Evolutionary conservation across 2,113 vertebrate species (phyloP), one percentile per base, ranked within the genome.

Genomic region (Nibea coibor): DNA sequence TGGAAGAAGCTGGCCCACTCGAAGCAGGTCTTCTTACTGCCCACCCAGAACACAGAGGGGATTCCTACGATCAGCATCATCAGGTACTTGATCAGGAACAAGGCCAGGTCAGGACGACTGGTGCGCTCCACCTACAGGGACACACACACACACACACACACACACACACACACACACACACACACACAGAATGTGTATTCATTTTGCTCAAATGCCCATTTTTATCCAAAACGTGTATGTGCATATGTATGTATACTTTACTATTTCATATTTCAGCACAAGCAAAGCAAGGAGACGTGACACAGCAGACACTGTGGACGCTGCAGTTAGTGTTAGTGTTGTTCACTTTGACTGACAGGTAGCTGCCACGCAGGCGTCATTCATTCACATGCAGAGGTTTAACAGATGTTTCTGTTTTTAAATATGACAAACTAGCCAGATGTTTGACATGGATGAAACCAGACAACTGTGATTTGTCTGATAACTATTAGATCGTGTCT

Each of bases 1-100:
- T 98, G 97, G 93, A 99, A 98, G 86, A 99, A 99, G 90, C 97
- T 95, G 84, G 97, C 97, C 98, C 98, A 99, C 92, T 99, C 98
- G 2, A 98, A 99, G 86, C 98, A 99, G 51, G 98, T 99, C 93
- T 99, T 99, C 92, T 98, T 99, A 86, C 98, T 99, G 83, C 97
- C 97, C 67, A 99, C 97, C 98, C 98, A 99, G 94, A 99, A 99
- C 77, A 99, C 96, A 0, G 98, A 99, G 0, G 98, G 98, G 81
- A 99, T 98, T 17, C 98, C 98, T 2, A 99, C 97, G 0, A 99
- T 95, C 90, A 99, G 91, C 91, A 97, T 97, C 98, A 99, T 99
- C 76, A 98, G 91, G 87, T 99, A 99, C 85, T 99, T 99, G 89
- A 98, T 95, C 71, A 99, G 96, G 89, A 99, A 98, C 69, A 99